Conservation (phyloP, 2,888 invertebrate species). For the Drosophila kanekoi region DNA sequence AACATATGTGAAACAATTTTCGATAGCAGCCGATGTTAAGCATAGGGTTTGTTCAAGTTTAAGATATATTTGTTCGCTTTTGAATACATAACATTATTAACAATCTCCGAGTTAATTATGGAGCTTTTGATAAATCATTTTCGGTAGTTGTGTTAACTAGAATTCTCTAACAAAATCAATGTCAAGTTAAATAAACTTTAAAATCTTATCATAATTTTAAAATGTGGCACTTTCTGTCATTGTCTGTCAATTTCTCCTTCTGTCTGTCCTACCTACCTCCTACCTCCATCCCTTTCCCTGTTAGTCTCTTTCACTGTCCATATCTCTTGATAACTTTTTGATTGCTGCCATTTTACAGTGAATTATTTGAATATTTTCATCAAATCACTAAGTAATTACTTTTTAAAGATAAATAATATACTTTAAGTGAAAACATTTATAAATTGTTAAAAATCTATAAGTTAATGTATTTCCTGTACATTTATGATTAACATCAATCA, state of each 20-base stretch:
- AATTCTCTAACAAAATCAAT: not conserved
- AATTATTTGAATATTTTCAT: too few relatives aligned
- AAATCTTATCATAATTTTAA: not conserved
- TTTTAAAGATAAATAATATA: too few relatives aligned
- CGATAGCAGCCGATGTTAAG: constrained; percentile 1
- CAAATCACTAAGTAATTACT: too few relatives aligned
- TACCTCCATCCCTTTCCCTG: too few relatives aligned
- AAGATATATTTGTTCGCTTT: not conserved
- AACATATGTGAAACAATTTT: not conserved
- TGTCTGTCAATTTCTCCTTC: not conserved
- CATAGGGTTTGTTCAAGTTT: constrained; percentile 4
- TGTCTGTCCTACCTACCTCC: not conserved
- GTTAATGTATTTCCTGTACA: too few relatives aligned
- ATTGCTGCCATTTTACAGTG: too few relatives aligned
- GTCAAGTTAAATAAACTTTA: not conserved
- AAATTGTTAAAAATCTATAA: too few relatives aligned
- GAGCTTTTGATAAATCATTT: not conserved
- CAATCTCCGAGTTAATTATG: constrained; percentile 5
- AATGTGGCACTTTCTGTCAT: not conserved
- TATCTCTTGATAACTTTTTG: too few relatives aligned
- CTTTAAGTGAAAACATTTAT: too few relatives aligned
- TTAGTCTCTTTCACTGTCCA: too few relatives aligned
- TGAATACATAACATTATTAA: constrained; percentile 4
- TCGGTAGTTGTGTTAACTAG: not conserved
- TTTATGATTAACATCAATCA: too few relatives aligned